phyloP scores from a whole-genome alignment of 2,797 vertebrate species.

The Myotis vivesi region DNA sequence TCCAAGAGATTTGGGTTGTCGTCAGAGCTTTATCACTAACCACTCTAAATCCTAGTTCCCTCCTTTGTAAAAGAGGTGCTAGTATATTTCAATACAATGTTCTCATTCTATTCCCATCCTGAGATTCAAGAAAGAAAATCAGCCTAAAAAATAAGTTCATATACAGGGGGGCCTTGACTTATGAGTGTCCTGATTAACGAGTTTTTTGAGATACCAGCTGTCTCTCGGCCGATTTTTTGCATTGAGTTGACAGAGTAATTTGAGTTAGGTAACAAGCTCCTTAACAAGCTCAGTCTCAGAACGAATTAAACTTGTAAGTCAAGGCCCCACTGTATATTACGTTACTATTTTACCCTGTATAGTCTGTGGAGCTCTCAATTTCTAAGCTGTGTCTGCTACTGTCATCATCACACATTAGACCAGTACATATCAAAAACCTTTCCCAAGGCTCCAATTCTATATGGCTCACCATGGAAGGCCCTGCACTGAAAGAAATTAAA shows the following conservation, averaged over 20 bases:
- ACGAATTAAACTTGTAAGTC: no score
- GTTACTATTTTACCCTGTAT: neutral
- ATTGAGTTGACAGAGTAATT: no score
- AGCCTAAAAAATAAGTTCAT: neutral
- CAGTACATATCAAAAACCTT: neutral
- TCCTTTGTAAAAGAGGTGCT: neutral
- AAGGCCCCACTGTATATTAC: neutral
- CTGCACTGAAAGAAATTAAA: neutral
- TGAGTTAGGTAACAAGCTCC: no score
- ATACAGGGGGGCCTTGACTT: neutral
- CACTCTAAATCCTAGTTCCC: neutral
- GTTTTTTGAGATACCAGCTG: no score
- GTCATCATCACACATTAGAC: neutral
- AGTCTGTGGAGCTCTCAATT: neutral
- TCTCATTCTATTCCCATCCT: neutral
- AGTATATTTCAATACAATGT: neutral
- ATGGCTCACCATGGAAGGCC: neutral
- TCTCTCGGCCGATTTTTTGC: no score
- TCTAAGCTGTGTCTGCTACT: neutral
- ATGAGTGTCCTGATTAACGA: no score
- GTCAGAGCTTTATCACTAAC: neutral
- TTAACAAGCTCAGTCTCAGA: no score
- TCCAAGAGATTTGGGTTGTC: neutral
- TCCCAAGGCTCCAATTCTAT: neutral
- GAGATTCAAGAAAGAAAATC: constrained; percentile 30